These are phyloP conservation scores for Actenoides lindsayi DNA, from an alignment of 2,113 vertebrate genomes.

Conservation along the genomic window DNA sequence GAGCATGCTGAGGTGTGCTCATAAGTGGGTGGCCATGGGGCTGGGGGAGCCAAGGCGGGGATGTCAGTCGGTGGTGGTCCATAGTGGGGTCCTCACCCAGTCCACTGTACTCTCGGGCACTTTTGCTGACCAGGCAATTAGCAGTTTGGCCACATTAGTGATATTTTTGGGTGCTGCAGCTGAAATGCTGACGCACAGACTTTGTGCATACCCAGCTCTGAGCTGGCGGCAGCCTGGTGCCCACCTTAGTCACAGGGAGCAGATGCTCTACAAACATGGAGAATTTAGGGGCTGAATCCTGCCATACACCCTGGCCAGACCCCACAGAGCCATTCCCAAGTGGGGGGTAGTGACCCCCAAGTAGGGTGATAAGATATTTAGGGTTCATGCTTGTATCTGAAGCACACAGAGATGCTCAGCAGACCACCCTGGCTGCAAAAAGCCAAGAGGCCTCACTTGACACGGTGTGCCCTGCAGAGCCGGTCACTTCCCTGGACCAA, in stretches of 20 bases:
- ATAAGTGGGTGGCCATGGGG: accelerated
- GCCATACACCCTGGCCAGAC: background rate
- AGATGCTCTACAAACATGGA: background rate
- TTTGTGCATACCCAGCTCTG: background rate
- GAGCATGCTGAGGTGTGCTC: accelerated
- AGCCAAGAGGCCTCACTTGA: background rate
- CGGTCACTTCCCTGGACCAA: accelerated
- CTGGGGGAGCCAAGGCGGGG: background rate
- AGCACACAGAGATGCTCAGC: background rate
- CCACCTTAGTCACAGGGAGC: accelerated
- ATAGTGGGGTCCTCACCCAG: background rate
- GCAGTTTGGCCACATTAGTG: background rate
- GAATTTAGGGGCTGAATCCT: background rate
- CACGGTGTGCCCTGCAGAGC: background rate
- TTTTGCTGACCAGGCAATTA: background rate
- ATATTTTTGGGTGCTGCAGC: background rate
- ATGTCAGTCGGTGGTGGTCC: accelerated
- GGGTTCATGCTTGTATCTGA: background rate
- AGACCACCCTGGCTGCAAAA: background rate
- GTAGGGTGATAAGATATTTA: background rate
- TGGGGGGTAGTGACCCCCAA: background rate
- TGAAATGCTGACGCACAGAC: background rate
- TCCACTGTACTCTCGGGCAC: accelerated
- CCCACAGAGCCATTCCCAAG: background rate
- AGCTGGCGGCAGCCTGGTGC: background rate